These are phyloP conservation scores for Marasmarcha lunaedactyla DNA, from an alignment of 2,888 invertebrate species.

Conservation along the genomic window DNA sequence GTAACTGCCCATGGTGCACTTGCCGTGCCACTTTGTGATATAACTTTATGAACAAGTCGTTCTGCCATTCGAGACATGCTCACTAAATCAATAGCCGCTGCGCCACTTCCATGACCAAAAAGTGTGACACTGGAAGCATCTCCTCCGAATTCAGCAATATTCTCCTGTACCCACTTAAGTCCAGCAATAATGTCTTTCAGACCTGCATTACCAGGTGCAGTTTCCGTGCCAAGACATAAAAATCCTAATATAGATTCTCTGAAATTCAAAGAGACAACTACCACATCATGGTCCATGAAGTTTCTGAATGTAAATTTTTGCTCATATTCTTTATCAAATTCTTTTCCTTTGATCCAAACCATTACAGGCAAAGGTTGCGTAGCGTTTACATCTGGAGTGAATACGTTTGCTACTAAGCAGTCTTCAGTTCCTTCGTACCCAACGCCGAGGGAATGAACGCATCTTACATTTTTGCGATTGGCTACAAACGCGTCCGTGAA, in stretches of 20 bases:
- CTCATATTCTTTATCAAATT: conserved; percentile 31
- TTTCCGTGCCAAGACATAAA: conserved; percentile 69
- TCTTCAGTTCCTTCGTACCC: conserved; percentile 57
- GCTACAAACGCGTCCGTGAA: conserved; percentile 38
- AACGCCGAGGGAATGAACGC: conserved; percentile 34
- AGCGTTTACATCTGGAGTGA: conserved; percentile 28
- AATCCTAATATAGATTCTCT: conserved; percentile 80
- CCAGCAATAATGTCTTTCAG: conserved; percentile 87
- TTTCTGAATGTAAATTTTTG: conserved; percentile 64
- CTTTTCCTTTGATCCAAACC: conserved; percentile 56
- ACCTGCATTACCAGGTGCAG: conserved; percentile 86
- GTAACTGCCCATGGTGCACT: conserved; percentile 56
- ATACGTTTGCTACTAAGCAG: conserved; percentile 41
- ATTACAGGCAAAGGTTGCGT: conserved; percentile 34
- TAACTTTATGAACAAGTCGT: conserved; percentile 44
- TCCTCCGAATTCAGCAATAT: conserved; percentile 83
- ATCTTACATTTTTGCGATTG: conserved; percentile 37
- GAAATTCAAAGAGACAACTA: conserved; percentile 78
- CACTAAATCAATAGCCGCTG: conserved; percentile 61
- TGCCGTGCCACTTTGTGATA: conserved; percentile 52
- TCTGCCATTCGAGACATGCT: conserved; percentile 41
- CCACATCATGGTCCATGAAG: conserved; percentile 74
- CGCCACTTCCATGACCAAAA: conserved; percentile 85
- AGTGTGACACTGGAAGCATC: conserved; percentile 81
- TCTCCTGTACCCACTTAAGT: conserved; percentile 78